Evolutionary conservation across 2,888 invertebrate genomes (phyloP), one percentile per base, ranked within the genome.

Genomic region (Eumacrocentrus americanus): DNA sequence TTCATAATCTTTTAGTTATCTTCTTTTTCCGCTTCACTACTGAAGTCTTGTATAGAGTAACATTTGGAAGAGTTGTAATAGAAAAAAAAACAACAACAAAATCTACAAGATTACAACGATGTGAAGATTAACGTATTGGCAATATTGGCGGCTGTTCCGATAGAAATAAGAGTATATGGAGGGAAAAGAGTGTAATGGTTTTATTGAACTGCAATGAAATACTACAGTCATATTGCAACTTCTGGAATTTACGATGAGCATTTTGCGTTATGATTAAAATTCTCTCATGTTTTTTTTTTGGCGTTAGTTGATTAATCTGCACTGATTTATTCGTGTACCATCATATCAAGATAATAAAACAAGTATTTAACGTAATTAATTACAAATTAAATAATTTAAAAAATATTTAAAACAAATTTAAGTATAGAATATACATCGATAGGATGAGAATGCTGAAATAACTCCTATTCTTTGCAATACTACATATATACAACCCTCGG

Each of bases 191-290:
- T 25, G 47, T 38, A 38, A 59, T 50, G 63, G 63, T 71, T 75
- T 71, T 70, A 73, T 73, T 72, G 72, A 75, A 70, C 62, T 66
- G 68, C 70, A 64, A 72, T 73, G 72, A 77, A 73, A 63, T 66
- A 67, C 60, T 42, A 57, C 70, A 67, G 65, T 60, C 65, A 68
- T 70, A 74, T 72, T 74, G 72, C 68, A 60, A 66, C 42, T 62
- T 61, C 63, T 60, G 18, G 22, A 53, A 60, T 60, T 60, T 60
- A 60, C 38, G 54, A 54, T 29, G 12, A 52, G n/a, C 11, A 16
- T 54, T 38, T 16, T 16, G 22, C 40, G 50, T 60, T 60, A 18
- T 42, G 18, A 59, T 59, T 59, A 53, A 59, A 47, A 59, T 54
- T 29, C 14, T 29, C 20, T 52, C 40, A 5, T 40, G 9, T 37